Evolutionary conservation across 23 tunicate genomes (phyloP).

Genomic region (Diplosoma virens): DNA sequence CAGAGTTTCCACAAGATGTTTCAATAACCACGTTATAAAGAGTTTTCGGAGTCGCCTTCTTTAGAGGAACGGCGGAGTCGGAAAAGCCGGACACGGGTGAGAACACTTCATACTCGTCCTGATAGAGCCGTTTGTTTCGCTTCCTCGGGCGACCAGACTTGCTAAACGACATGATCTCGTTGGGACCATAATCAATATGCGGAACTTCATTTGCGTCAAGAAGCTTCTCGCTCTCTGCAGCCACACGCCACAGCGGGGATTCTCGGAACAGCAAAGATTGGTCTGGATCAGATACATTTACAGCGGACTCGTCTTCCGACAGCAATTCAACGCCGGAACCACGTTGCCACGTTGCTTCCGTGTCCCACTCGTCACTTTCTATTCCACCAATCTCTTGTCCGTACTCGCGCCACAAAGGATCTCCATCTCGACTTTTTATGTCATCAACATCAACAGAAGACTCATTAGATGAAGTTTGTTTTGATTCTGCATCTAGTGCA

Average conservation of each 20-base stretch:
- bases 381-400: conserved; percentile 45
- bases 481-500: neutral
- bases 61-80: conserved; percentile 8
- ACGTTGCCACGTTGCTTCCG: conserved; percentile 15
- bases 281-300: neutral
- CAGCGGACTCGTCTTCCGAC: conserved; percentile 10
- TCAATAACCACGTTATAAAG: conserved; percentile 50
- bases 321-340: neutral
- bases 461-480: conserved; percentile 28
- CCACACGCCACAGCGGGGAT: conserved; percentile 60
- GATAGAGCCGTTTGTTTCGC: conserved; percentile 50
- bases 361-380: conserved; percentile 34
- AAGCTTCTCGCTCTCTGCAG: conserved; percentile 34
- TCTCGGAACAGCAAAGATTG: conserved; percentile 17
- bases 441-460: conserved; percentile 31
- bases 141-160: conserved; percentile 67
- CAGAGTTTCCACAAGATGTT: neutral
- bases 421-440: conserved; percentile 19
- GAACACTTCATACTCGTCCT: conserved; percentile 65
- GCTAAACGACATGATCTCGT: conserved; percentile 58
- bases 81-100: conserved; percentile 52
- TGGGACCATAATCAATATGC: conserved; percentile 49
- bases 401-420: conserved; percentile 66
- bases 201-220: neutral
- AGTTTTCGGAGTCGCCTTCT: neutral